Conservation (phyloP, 2,888 invertebrate species). For the Andrena hattorfiana region DNA sequence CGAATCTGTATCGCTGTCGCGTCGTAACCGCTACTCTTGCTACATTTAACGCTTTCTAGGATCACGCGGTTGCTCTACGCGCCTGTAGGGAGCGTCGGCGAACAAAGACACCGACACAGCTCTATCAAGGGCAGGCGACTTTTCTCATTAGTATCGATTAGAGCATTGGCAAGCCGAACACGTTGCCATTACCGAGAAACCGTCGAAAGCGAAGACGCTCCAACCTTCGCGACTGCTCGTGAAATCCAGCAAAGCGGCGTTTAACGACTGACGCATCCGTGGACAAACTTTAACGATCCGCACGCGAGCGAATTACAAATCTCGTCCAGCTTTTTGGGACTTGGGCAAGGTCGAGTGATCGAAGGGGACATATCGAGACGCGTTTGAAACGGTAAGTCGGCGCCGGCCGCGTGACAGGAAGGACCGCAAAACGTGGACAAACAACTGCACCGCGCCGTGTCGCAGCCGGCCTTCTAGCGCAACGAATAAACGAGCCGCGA, state of each 20-base stretch:
- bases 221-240: neutral
- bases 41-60: too few relatives aligned
- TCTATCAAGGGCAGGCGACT: neutral
- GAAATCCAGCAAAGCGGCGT: neutral
- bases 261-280: neutral
- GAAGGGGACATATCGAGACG: too few relatives aligned
- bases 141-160: conserved; percentile 6
- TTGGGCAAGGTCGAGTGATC: too few relatives aligned
- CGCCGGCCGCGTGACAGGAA: conserved; percentile 15
- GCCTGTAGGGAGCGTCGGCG: too few relatives aligned
- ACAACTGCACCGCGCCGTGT: conserved; percentile 5
- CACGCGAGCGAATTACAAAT: neutral
- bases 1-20: too few relatives aligned
- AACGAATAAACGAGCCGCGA: conserved; percentile 30
- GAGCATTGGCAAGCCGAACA: neutral
- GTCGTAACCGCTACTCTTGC: too few relatives aligned
- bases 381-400: neutral
- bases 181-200: neutral
- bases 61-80: too few relatives aligned
- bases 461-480: neutral
- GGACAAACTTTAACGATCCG: neutral
- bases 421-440: conserved; percentile 27
- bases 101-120: too few relatives aligned
- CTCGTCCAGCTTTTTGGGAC: too few relatives aligned
- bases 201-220: neutral